Conservation (phyloP, 2,888 invertebrate genomes). For the Elgonia sp. region DNA sequence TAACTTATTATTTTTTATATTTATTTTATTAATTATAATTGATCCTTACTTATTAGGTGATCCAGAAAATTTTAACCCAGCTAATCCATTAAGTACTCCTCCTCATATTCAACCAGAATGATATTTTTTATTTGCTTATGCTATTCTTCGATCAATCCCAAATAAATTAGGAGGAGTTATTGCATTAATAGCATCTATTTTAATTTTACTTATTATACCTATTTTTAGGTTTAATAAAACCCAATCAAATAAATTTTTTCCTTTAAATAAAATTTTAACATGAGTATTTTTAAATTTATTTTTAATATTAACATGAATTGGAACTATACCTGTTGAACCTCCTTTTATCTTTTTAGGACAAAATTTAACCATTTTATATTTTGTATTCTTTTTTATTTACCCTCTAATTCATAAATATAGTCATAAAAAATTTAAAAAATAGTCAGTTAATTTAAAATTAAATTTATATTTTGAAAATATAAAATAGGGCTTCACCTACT, state of each 20-base stretch:
- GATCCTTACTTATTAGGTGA: slow-evolving; percentile 90
- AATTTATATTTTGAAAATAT: slow-evolving; percentile 87
- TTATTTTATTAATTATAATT: slow-evolving; percentile 87
- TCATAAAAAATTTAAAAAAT: slow-evolving; percentile 83
- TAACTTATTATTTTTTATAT: slow-evolving; percentile 87
- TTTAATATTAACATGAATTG: slow-evolving; percentile 91
- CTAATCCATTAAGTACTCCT: slow-evolving; percentile 91
- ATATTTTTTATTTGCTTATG: slow-evolving; percentile 94
- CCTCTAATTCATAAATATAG: slow-evolving; percentile 52
- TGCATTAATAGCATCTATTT: slow-evolving; percentile 90
- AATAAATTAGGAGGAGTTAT: slow-evolving; percentile 93
- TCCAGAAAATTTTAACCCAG: slow-evolving; percentile 92
- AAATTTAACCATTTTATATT: slow-evolving; percentile 87
- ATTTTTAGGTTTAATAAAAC: slow-evolving; percentile 87
- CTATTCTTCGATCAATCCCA: slow-evolving; percentile 93
- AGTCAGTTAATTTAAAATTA: slow-evolving; percentile 84
- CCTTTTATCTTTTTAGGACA: slow-evolving; percentile 90
- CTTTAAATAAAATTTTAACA: slow-evolving; percentile 89
- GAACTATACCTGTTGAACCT: slow-evolving; percentile 90
- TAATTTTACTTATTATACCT: slow-evolving; percentile 90
- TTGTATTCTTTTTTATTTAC: slow-evolving; percentile 72
- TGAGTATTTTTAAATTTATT: slow-evolving; percentile 88
- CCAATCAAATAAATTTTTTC: slow-evolving; percentile 87
- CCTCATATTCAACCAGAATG: slow-evolving; percentile 94
- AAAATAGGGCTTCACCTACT: slow-evolving; percentile 77